Base-by-base conservation (phyloP, 1,140 invertebrate genomes). In the Zophobas morio region DNA sequence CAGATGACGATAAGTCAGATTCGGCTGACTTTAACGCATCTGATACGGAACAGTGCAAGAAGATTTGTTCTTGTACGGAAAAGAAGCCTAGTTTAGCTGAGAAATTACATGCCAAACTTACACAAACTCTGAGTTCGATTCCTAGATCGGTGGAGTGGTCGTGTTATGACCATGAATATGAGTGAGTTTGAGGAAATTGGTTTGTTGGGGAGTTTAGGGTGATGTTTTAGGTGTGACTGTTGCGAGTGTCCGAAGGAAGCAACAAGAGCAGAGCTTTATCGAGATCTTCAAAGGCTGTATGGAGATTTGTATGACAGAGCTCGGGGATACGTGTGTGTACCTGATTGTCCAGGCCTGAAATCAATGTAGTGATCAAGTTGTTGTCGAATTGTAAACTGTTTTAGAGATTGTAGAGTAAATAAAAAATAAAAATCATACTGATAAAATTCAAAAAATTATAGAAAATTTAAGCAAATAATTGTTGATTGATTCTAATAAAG, bases 21-120 rank as follows among this genome's bases (percentile, higher is more conserved):
- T 2, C 35, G 20, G 5, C 32, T 37, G 46, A 77, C 36, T 74
- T 54, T 0, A 42, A 53, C 35, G 39, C 51, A 4, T 66, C 75
- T 40, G 78, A 66, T 57, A 6, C n/a, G 6, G 49, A 51, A 51
- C 4, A 40, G 6, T 76, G 53, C 1, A 33, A 32, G 8, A 71
- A 71, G 51, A 81, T 79, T n/a, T 81, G 78, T 56, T 80, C 75
- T 36, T 81, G 78, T 77, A 49, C 71, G 20, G 70, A 71, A 63
- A 46, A 66, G 74, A 53, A 57, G 51, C 54, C 75, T 5, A 60
- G 57, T 73, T 73, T 82, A n/a, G 71, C 60, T 0, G 53, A 78
- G 54, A 54, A 75, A 42, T 73, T 83, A 8, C 79, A 71, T 83
- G 83, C 78, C 82, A 81, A 39, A 72, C 70, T 75, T 83, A 66